phyloP scores from a whole-genome alignment of 1,140 invertebrate species.

The Acromyrmex charruanus region DNA sequence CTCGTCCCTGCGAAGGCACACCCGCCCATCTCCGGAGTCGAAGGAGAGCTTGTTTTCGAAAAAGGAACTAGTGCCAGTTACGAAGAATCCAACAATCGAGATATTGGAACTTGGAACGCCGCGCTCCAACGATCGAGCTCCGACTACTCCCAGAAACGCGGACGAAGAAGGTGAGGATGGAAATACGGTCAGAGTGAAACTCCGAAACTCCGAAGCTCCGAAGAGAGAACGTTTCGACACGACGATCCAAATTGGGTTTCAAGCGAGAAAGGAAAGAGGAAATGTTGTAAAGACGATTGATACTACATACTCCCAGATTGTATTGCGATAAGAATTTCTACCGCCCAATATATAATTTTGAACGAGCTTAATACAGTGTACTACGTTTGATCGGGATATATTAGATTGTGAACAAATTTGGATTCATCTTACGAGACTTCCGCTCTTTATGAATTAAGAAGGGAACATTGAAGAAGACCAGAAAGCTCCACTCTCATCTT shows the following conservation, averaged over 20 bases:
- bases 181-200: constrained; percentile 16
- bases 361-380: background rate
- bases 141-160: constrained; percentile 16
- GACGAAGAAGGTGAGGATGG: constrained; percentile 6
- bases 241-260: background rate
- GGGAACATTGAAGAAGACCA: background rate
- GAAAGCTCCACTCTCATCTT: constrained; percentile 5
- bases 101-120: constrained; percentile 1
- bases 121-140: constrained; percentile 23
- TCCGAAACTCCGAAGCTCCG: background rate
- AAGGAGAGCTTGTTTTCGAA: constrained; percentile 65
- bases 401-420: background rate
- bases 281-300: background rate
- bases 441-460: background rate
- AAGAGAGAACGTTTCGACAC: background rate
- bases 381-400: background rate
- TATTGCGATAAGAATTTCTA: background rate
- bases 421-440: background rate
- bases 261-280: background rate
- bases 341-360: background rate
- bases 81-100: background rate
- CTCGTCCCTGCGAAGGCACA: constrained; percentile 79
- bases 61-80: constrained; percentile 40
- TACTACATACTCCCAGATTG: no score
- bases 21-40: constrained; percentile 64